Percentiles rank a stretch among this genome's conserved stretches.
Evolutionary conservation across 2,888 invertebrate species (phyloP).

Genomic region (Cephalotes varians): DNA sequence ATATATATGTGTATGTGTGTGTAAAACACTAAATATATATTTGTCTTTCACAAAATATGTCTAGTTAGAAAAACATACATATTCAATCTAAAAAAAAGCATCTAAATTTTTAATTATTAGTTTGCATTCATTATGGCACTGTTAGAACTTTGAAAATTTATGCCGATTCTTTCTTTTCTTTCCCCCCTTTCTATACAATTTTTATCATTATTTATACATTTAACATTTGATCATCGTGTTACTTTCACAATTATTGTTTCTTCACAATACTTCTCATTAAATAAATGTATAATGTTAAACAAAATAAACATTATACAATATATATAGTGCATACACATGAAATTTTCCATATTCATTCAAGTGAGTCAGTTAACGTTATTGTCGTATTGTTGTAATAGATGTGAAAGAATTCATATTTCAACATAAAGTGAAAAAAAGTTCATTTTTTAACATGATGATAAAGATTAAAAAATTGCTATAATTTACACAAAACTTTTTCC

Average conservation of each 20-base stretch:
- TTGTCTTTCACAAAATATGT: constrained; percentile 10
- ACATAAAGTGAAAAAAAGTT: constrained; percentile 53
- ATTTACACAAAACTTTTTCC: background rate
- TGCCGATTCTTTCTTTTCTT: constrained; percentile 59
- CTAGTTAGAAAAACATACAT: background rate
- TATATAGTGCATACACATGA: constrained; percentile 63
- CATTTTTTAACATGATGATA: background rate
- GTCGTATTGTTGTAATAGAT: constrained; percentile 9
- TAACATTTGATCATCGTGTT: constrained; percentile 57
- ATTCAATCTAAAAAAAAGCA: constrained; percentile 35
- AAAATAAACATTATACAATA: constrained; percentile 60
- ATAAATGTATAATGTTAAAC: constrained; percentile 56
- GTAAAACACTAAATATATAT: background rate
- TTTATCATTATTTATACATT: constrained; percentile 46
- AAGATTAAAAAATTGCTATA: background rate
- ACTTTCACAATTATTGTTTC: constrained; percentile 44
- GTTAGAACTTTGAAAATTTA: constrained; percentile 64
- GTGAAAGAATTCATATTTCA: constrained; percentile 47
- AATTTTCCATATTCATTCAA: constrained; percentile 68
- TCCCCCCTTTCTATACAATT: constrained; percentile 68
- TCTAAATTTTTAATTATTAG: constrained; percentile 43
- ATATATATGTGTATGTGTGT: background rate
- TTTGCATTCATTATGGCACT: constrained; percentile 75
- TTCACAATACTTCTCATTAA: constrained; percentile 52
- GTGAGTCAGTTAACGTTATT: constrained; percentile 49